phyloP scores from a whole-genome alignment of 2,113 vertebrate species.

The Siniperca knerii region DNA sequence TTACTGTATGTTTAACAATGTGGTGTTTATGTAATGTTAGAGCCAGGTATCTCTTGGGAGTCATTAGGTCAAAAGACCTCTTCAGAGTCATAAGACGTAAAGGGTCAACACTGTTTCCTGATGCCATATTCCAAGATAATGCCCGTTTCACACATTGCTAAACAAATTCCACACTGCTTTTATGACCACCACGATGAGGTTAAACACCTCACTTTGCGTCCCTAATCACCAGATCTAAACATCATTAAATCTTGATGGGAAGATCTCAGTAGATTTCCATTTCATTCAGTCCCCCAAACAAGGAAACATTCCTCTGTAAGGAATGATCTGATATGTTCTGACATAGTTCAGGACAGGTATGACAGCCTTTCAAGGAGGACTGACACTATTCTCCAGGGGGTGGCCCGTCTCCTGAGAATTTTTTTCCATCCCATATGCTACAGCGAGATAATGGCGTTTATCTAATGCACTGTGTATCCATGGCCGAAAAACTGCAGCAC shows the following conservation, averaged over 20 bases:
- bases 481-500: not conserved
- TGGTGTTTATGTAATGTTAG: not conserved
- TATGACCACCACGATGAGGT: not conserved
- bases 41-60: not conserved
- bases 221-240: not conserved
- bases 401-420: not conserved
- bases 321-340: constrained; percentile 24
- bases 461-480: not conserved
- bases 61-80: constrained; percentile 1
- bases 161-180: not conserved
- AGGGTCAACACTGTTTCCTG: not conserved
- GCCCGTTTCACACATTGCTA: not conserved
- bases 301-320: not conserved
- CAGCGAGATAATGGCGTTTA: constrained; percentile 27
- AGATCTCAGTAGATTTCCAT: constrained; percentile 8
- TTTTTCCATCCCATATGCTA: not conserved
- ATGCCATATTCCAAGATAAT: not conserved
- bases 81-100: not conserved
- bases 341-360: constrained; percentile 14
- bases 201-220: constrained; percentile 4
- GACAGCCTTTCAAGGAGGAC: constrained; percentile 19
- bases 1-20: not conserved
- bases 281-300: not conserved
- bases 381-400: constrained; percentile 13
- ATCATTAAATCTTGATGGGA: constrained; percentile 33